Evolutionary conservation across 1,140 invertebrate genomes (phyloP), one percentile per base, ranked within the genome.

Genomic region (Scaptomyza hsui): DNA sequence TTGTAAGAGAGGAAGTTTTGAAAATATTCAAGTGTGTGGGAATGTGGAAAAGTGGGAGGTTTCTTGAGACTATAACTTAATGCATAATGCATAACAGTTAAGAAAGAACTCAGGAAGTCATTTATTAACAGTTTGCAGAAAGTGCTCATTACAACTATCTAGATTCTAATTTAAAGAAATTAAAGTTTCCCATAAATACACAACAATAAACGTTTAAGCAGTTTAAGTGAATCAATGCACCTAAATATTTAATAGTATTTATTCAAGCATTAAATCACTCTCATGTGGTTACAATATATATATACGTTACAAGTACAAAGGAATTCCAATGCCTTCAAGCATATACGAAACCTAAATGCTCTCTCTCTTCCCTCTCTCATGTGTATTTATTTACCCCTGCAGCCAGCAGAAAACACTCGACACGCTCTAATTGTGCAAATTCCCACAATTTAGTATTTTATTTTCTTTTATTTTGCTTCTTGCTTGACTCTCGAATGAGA

Each of bases 391-490:
- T 37, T 37, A 37, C 49, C 48, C 13, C 35, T 15, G n/a, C 21
- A 39, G 61, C 44, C 42, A 16, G 32, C 19, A 35, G 18, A 13
- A n/a, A 52, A 56, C 53, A 77, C 76, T 81, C 70, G 64, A 72
- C 69, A 63, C 57, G 73, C 82, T 71, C 82, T 88, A 88, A 88
- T 88, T 88, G 82, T 88, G 83, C 83, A 67, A 89, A 78, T 88
- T 88, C 82, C 82, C 82, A 88, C 82, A 88, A 88, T 70, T 69
- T 51, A 56, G 49, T 56, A 60, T 65, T 71, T 60, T 29, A 29
- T 29, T 29, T 24, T 47, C n/a, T 35, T 15, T 65, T 15, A n/a
- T 26, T 60, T 51, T 24, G n/a, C n/a, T n/a, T n/a, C n/a, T n/a
- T n/a, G n/a, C 29, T 55, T 57, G 44, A 51, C n/a, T 26, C 19